Evolutionary conservation across 2,113 vertebrate species (phyloP).

Genomic region (Perca fluviatilis): DNA sequence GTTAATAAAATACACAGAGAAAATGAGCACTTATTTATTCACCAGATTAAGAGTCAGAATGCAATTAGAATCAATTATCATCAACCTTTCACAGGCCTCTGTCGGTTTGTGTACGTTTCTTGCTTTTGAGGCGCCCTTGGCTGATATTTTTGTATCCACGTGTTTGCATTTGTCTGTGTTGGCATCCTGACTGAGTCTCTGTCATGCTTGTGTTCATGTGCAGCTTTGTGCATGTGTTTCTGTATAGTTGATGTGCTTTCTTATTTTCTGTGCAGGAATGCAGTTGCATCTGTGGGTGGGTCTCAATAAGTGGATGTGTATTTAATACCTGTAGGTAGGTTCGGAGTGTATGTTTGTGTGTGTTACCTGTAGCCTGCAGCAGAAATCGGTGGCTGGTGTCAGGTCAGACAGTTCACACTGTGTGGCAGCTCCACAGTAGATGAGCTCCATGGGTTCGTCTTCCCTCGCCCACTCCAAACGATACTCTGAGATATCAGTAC

Average conservation of each 20-base stretch:
- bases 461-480: constrained; percentile 94
- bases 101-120: background rate
- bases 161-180: background rate
- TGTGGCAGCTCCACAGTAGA: constrained; percentile 89
- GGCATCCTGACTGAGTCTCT: constrained; percentile 1
- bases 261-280: background rate
- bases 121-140: background rate
- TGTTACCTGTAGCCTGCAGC: constrained; percentile 91
- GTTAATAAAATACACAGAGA: constrained; percentile 4
- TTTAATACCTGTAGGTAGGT: background rate
- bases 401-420: constrained; percentile 91
- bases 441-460: constrained; percentile 89
- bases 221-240: background rate
- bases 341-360: background rate
- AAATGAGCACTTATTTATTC: constrained; percentile 23
- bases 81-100: constrained; percentile 15
- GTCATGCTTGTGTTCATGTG: background rate
- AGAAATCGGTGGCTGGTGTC: constrained; percentile 90
- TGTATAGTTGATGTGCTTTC: background rate
- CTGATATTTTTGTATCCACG: constrained; percentile 1
- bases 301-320: background rate
- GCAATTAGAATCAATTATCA: constrained; percentile 45
- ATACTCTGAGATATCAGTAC: constrained; percentile 95
- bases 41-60: constrained; percentile 33
- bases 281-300: background rate